Conservation (phyloP, 2,888 invertebrate species). For the Beris chalybata region DNA sequence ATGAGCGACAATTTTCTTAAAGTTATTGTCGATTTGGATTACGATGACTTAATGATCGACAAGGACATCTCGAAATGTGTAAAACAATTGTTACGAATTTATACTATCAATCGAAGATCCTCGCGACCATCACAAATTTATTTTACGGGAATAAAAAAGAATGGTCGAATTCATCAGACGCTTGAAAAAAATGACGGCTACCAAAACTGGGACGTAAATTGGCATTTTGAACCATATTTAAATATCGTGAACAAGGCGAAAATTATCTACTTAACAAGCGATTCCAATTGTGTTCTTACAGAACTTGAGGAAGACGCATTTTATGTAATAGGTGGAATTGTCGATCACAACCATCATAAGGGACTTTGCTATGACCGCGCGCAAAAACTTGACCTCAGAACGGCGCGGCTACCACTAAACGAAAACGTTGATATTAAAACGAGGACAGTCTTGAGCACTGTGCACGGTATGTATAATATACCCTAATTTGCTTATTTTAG, state of each 20-base stretch:
- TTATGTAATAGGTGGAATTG: constrained; percentile 95
- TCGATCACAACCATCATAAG: constrained; percentile 97
- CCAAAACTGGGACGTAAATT: constrained; percentile 88
- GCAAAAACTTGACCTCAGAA: constrained; percentile 71
- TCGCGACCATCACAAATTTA: constrained; percentile 78
- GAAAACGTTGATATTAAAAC: constrained; percentile 90
- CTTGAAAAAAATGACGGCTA: constrained; percentile 84
- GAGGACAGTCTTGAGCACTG: constrained; percentile 90
- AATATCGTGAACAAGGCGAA: constrained; percentile 68
- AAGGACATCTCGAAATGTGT: constrained; percentile 86
- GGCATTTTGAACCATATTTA: constrained; percentile 67
- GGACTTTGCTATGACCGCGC: constrained; percentile 86
- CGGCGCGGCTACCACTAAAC: constrained; percentile 85
- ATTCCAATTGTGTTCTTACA: constrained; percentile 84
- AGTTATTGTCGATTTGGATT: constrained; percentile 87
- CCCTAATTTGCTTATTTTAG: background rate
- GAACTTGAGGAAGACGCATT: constrained; percentile 73
- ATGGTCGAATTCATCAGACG: constrained; percentile 70
- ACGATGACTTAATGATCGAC: constrained; percentile 87
- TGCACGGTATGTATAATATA: constrained; percentile 72
- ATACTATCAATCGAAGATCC: constrained; percentile 85
- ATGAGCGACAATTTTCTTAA: constrained; percentile 66
- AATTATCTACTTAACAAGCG: constrained; percentile 89
- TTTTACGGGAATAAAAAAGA: constrained; percentile 71
- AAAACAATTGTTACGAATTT: constrained; percentile 88